A percentile compares a stretch with the other conserved stretches of the same genome.
These are phyloP conservation scores for Rhopalosiphum nymphaeae DNA, from an alignment of 2,888 invertebrate species.

Conservation along the genomic window DNA sequence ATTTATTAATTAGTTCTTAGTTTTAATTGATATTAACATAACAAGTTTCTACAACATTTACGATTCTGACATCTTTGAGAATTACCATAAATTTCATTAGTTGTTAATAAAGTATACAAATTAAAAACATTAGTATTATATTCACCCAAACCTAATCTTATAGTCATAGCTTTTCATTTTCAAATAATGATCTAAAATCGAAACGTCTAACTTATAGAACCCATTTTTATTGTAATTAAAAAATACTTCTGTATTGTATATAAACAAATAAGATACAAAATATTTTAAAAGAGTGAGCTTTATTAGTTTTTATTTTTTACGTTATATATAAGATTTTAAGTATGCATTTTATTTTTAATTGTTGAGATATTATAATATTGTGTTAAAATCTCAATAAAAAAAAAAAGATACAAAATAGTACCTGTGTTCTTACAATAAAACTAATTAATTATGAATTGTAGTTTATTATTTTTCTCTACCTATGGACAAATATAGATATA, in stretches of 20 bases:
- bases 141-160: background rate
- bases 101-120: background rate
- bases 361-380: too few relatives aligned
- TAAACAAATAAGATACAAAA: too few relatives aligned
- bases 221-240: background rate
- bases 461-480: too few relatives aligned
- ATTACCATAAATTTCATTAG: background rate
- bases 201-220: background rate
- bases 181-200: background rate
- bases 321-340: too few relatives aligned
- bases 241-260: background rate
- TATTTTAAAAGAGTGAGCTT: too few relatives aligned
- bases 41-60: background rate
- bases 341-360: too few relatives aligned
- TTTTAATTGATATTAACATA: background rate
- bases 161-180: background rate
- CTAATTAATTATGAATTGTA: background rate
- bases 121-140: background rate
- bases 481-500: background rate
- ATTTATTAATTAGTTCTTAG: slow-evolving; percentile 1
- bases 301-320: too few relatives aligned
- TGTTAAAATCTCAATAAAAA: too few relatives aligned
- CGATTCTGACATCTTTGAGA: background rate
- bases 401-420: background rate
- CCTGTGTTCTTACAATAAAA: background rate